phyloP scores from a whole-genome alignment of 23 tunicate species.

The Oikopleura albicans region DNA sequence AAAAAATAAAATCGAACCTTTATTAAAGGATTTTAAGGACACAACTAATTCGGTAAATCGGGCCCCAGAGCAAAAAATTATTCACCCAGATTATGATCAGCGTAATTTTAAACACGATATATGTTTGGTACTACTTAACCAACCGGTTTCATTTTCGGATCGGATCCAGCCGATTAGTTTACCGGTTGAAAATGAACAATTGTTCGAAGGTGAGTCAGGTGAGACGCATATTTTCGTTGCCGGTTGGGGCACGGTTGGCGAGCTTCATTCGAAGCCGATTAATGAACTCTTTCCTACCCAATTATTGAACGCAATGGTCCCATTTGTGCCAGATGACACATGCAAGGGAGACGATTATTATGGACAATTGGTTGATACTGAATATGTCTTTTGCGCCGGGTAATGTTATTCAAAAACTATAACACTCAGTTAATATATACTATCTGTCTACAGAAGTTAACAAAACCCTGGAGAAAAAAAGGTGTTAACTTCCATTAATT shows the following conservation, averaged over 20 bases:
- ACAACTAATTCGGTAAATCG: slow-evolving; percentile 2
- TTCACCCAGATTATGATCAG: background rate
- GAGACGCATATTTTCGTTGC: background rate
- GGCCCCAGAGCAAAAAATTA: background rate
- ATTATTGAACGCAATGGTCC: background rate
- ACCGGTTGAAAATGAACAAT: background rate
- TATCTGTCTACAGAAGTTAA: too few species aligned
- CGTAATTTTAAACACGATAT: background rate
- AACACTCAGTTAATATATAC: too few species aligned
- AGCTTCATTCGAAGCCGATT: background rate
- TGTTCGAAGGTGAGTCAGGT: background rate
- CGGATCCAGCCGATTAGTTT: background rate
- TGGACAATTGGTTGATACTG: background rate
- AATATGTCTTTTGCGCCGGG: background rate
- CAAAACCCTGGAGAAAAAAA: too few species aligned
- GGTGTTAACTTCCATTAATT: too few species aligned
- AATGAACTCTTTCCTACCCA: background rate
- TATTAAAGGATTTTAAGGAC: background rate
- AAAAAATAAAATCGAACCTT: too few species aligned
- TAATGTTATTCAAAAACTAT: too few species aligned
- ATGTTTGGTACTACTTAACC: background rate
- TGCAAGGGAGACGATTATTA: background rate
- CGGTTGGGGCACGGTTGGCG: slow-evolving; percentile 1
- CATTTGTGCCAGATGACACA: background rate
- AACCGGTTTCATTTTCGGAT: background rate